Evolutionary conservation across 1,140 invertebrate genomes (phyloP).

Genomic region (Campoletis sonorensis): DNA sequence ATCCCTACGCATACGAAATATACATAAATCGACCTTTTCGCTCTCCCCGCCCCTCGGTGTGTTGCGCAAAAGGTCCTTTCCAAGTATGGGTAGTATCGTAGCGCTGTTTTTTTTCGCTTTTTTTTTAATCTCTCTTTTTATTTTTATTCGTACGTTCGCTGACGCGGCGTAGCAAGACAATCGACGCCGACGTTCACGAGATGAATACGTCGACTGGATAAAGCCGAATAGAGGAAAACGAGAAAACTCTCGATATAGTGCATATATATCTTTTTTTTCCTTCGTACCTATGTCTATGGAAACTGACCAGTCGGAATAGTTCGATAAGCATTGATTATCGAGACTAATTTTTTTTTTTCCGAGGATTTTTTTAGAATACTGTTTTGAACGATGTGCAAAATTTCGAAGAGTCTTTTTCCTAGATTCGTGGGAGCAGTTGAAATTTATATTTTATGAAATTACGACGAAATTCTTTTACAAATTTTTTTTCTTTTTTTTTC

Average conservation of each 20-base stretch:
- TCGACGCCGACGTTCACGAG: slow-evolving; percentile 21
- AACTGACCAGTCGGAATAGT: not conserved
- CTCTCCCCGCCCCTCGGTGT: slow-evolving; percentile 7
- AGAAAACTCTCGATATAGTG: not conserved
- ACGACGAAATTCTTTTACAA: no score
- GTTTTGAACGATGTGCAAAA: no score
- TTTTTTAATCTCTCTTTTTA: slow-evolving; percentile 41
- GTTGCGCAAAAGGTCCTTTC: slow-evolving; percentile 27
- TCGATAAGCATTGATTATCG: no score
- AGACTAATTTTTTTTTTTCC: no score
- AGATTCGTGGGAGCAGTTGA: no score
- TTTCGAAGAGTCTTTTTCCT: no score
- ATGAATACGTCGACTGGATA: slow-evolving; percentile 17
- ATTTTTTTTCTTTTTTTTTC: no score
- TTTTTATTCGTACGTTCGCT: slow-evolving; percentile 56
- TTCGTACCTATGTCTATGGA: no score
- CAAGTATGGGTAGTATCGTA: slow-evolving; percentile 25
- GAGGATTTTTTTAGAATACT: no score
- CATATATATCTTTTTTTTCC: not conserved
- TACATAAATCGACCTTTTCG: slow-evolving; percentile 39
- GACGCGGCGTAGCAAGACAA: slow-evolving; percentile 49
- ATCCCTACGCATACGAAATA: slow-evolving; percentile 47
- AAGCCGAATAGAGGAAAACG: not conserved
- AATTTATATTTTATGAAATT: no score
- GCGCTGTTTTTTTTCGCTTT: slow-evolving; percentile 28